Evolutionary conservation across 2,888 invertebrate species (phyloP).

Genomic region (Rotaria macrura): DNA sequence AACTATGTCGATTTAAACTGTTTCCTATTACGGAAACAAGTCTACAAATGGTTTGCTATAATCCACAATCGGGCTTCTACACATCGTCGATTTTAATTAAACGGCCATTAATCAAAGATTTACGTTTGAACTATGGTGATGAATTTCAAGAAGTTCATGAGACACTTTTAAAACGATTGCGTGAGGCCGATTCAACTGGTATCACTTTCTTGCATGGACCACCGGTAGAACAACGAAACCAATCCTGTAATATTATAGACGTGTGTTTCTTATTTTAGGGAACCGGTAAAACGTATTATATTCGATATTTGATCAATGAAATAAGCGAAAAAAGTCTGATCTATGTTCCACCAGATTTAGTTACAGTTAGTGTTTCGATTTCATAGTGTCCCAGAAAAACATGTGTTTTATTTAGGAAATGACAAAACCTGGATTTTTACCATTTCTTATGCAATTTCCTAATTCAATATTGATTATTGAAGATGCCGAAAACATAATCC

Average conservation of each 20-base stretch:
- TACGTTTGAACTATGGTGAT: not conserved
- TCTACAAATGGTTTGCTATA: not conserved
- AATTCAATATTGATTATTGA: not conserved
- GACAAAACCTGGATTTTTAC: not conserved
- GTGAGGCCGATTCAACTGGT: not conserved
- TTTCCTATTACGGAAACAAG: not conserved
- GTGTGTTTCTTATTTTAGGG: not conserved
- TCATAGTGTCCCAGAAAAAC: too few relatives aligned
- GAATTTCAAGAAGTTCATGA: not conserved
- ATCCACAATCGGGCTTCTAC: not conserved
- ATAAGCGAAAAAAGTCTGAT: not conserved
- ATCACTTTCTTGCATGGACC: not conserved
- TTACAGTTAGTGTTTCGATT: not conserved
- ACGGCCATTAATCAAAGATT: not conserved
- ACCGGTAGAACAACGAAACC: not conserved
- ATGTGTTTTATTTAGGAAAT: not conserved
- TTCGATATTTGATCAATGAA: not conserved
- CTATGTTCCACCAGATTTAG: not conserved
- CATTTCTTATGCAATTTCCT: not conserved
- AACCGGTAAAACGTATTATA: not conserved
- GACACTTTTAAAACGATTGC: not conserved
- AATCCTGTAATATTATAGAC: too few relatives aligned
- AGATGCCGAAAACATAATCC: not conserved
- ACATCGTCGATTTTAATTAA: not conserved
- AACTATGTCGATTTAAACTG: not conserved